A percentile compares a stretch with the other conserved stretches of the same genome.
These are phyloP conservation scores for Bubo blakistoni DNA, from an alignment of 2,113 vertebrate species.

Conservation along the genomic window DNA sequence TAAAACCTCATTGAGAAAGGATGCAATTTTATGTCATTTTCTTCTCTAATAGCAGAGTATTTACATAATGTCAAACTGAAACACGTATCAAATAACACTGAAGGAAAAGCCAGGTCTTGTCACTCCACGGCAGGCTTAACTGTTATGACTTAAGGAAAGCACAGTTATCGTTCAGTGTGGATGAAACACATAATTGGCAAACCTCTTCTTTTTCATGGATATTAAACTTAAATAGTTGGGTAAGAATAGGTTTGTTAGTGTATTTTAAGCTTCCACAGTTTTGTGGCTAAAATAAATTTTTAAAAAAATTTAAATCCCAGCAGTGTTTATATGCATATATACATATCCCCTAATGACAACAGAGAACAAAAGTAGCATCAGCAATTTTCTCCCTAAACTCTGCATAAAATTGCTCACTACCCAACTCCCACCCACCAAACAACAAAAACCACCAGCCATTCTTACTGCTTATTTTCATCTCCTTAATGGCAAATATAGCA, in stretches of 20 bases:
- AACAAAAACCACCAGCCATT: neutral
- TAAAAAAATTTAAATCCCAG: neutral
- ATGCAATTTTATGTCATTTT: conserved; percentile 57
- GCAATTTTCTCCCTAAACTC: neutral
- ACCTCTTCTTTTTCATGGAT: neutral
- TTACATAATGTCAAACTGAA: conserved; percentile 53
- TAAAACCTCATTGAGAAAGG: conserved; percentile 27
- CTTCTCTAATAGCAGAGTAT: conserved; percentile 40
- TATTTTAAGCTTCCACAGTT: neutral
- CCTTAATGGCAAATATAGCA: neutral
- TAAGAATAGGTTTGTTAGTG: neutral
- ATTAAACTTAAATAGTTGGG: neutral
- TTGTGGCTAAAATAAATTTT: neutral
- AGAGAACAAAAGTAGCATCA: neutral
- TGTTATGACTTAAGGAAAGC: neutral
- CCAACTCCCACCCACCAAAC: neutral
- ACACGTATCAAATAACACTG: neutral
- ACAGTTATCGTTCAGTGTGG: neutral
- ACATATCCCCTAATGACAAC: neutral
- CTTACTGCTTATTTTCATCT: neutral
- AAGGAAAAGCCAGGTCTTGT: conserved; percentile 6
- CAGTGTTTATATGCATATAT: neutral
- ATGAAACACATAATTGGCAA: neutral
- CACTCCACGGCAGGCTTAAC: neutral
- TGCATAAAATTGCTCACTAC: neutral